phyloP scores from a whole-genome alignment of 1,140 invertebrate species.

The Samia ricini region DNA sequence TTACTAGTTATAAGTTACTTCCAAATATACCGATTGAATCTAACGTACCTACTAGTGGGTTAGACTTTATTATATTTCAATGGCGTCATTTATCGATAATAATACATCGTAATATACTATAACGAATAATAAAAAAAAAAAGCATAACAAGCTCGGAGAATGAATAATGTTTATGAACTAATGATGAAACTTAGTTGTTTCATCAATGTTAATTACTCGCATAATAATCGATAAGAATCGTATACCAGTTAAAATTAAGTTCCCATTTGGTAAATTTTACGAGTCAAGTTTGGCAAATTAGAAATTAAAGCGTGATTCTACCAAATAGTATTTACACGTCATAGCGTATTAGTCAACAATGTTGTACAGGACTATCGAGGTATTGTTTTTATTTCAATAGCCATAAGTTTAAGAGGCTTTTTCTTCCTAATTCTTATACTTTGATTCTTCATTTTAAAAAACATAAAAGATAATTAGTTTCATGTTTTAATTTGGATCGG shows the following conservation, averaged over 20 bases:
- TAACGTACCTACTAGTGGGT: not conserved
- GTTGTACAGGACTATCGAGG: constrained; percentile 7
- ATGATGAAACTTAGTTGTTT: constrained; percentile 27
- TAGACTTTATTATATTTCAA: not conserved
- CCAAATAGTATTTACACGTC: constrained; percentile 22
- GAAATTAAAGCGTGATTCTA: constrained; percentile 23
- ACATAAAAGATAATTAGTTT: too few species aligned
- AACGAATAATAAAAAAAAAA: not conserved
- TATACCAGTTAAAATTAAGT: constrained; percentile 35
- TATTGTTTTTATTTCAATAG: too few species aligned
- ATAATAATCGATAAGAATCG: too few species aligned
- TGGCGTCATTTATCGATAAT: not conserved
- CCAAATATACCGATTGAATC: not conserved
- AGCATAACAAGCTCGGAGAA: not conserved
- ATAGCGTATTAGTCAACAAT: constrained; percentile 22
- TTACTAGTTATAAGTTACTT: too few species aligned
- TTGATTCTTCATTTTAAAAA: too few species aligned
- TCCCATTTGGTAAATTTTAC: constrained; percentile 33
- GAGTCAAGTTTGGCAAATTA: constrained; percentile 29
- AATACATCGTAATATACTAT: not conserved
- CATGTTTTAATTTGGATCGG: too few species aligned
- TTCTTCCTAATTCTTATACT: too few species aligned
- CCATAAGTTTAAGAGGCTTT: too few species aligned
- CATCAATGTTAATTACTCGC: constrained; percentile 35
- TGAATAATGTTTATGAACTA: constrained; percentile 10